Conservation (phyloP, 1,140 invertebrate species). For the Pseudomyrmex pallidus region DNA sequence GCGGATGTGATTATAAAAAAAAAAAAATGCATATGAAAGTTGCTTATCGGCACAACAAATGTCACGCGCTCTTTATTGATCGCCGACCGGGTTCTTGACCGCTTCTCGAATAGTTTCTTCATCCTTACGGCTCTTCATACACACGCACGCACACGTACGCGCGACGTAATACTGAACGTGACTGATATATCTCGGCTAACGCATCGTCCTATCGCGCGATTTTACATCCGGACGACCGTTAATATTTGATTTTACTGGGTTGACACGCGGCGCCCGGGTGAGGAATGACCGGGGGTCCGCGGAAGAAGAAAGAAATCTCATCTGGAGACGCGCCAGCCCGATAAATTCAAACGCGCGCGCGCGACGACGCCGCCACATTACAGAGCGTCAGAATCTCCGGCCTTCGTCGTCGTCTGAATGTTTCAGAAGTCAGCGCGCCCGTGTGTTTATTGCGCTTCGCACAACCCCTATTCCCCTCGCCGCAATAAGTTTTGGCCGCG, state of each 20-base stretch:
- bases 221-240: slow-evolving; percentile 57
- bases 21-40: slow-evolving; percentile 22
- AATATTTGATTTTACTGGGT: slow-evolving; percentile 72
- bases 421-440: slow-evolving; percentile 48
- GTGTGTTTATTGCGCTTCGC: slow-evolving; percentile 53
- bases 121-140: slow-evolving; percentile 17
- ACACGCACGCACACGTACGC: not conserved
- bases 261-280: slow-evolving; percentile 46
- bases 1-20: slow-evolving; percentile 10
- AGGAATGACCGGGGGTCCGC: slow-evolving; percentile 43
- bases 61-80: slow-evolving; percentile 21
- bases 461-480: slow-evolving; percentile 6
- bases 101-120: slow-evolving; percentile 51
- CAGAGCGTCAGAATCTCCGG: slow-evolving; percentile 15
- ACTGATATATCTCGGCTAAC: slow-evolving; percentile 55
- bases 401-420: slow-evolving; percentile 54
- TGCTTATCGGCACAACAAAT: slow-evolving; percentile 9
- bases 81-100: not conserved
- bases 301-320: slow-evolving; percentile 54
- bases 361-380: slow-evolving; percentile 29
- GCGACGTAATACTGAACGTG: slow-evolving; percentile 15
- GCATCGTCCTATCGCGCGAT: slow-evolving; percentile 51
- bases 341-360: slow-evolving; percentile 68
- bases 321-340: slow-evolving; percentile 66
- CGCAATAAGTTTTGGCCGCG: slow-evolving; percentile 49